Evolutionary conservation across 2,113 vertebrate species (phyloP).

Genomic region (Sphyrna mokarran): DNA sequence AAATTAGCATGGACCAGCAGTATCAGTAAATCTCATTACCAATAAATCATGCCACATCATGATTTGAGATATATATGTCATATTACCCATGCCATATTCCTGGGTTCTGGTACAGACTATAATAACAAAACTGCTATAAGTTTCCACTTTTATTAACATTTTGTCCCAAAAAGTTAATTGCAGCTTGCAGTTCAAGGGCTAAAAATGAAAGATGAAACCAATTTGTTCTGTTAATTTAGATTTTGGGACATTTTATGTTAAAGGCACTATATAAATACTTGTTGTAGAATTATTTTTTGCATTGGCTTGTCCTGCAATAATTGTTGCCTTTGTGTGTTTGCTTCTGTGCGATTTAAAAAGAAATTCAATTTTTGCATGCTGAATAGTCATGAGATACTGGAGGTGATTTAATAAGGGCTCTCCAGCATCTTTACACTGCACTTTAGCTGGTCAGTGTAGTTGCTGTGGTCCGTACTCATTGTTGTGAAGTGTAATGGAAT

Average conservation of each 20-base stretch:
- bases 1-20: neutral
- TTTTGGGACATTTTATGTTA: neutral
- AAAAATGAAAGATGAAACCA: neutral
- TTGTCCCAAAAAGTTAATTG: neutral
- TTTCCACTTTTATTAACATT: conserved; percentile 15
- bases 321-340: conserved; percentile 20
- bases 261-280: neutral
- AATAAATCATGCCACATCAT: conserved; percentile 9
- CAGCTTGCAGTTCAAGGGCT: neutral
- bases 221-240: neutral
- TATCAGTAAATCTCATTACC: neutral
- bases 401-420: conserved; percentile 32
- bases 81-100: neutral
- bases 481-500: conserved; percentile 25
- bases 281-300: neutral
- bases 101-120: conserved; percentile 21
- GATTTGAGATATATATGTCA: neutral
- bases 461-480: conserved; percentile 9
- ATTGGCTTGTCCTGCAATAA: conserved; percentile 17
- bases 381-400: neutral
- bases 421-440: conserved; percentile 25
- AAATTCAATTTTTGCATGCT: conserved; percentile 10
- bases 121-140: neutral
- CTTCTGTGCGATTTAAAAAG: neutral
- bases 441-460: conserved; percentile 30